Conservation (phyloP, 2,113 vertebrate genomes). For the Aplodontia rufa region DNA sequence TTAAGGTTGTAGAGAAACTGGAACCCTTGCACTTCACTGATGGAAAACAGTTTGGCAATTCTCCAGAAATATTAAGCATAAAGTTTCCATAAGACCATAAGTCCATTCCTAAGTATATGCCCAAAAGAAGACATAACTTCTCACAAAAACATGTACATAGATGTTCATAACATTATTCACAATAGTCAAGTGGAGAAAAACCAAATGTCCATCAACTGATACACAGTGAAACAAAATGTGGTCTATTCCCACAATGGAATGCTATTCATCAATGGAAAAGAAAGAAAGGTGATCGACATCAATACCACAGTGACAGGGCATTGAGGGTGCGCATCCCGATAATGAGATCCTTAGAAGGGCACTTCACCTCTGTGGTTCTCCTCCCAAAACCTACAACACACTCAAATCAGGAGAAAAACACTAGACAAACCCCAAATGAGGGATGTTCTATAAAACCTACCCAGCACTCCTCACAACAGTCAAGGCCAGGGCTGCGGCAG, state of each 20-base stretch:
- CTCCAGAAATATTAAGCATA: background rate
- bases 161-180: background rate
- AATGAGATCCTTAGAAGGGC: background rate
- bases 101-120: background rate
- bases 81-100: background rate
- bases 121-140: background rate
- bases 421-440: rapidly evolving
- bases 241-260: background rate
- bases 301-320: no score
- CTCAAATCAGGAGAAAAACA: background rate
- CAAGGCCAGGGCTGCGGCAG: background rate
- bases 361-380: background rate
- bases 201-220: background rate
- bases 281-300: background rate
- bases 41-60: no score
- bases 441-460: background rate
- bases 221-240: background rate
- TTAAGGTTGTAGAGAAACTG: background rate
- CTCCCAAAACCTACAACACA: background rate
- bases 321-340: no score
- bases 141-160: background rate
- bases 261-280: background rate
- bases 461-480: background rate
- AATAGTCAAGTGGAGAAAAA: background rate
- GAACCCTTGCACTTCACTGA: no score